Evolutionary conservation across 2,113 vertebrate genomes (phyloP).

Genomic region (Cololabis saira): DNA sequence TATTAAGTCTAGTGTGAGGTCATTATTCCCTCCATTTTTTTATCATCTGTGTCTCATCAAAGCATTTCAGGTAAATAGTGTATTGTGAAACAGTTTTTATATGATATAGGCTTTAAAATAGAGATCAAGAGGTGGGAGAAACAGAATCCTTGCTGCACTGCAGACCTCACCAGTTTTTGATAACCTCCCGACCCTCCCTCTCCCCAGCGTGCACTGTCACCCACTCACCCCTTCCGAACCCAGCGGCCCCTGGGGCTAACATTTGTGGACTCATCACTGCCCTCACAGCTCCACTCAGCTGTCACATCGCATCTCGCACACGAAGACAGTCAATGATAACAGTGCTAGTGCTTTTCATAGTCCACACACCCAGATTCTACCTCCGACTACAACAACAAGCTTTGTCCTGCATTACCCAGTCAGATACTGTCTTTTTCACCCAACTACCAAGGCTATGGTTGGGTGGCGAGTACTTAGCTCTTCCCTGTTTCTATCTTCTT

Average conservation of each 20-base stretch:
- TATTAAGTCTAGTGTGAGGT: background rate
- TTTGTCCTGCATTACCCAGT: constrained; percentile 8
- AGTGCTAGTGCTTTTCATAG: constrained; percentile 74
- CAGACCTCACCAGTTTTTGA: constrained; percentile 42
- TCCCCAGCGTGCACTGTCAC: constrained; percentile 45
- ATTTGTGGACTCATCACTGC: constrained; percentile 82
- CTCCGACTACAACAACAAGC: constrained; percentile 39
- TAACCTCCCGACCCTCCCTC: constrained; percentile 33
- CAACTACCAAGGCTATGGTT: background rate
- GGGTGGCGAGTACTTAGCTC: constrained; percentile 11
- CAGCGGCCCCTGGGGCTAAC: constrained; percentile 74
- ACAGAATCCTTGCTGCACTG: constrained; percentile 17
- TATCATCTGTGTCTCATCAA: background rate
- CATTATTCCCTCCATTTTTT: background rate
- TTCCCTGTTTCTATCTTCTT: constrained; percentile 15
- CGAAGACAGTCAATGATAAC: constrained; percentile 76
- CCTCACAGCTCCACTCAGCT: constrained; percentile 78
- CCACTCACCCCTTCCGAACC: constrained; percentile 47
- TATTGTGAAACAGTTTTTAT: background rate
- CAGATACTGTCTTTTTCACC: constrained; percentile 2
- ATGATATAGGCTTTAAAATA: constrained; percentile 6
- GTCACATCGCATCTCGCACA: constrained; percentile 81
- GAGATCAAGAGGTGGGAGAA: constrained; percentile 2
- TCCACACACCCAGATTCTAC: constrained; percentile 67
- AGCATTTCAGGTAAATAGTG: background rate